Evolutionary conservation across 2,797 vertebrate genomes (phyloP).

Genomic region (Mormyrops boulengeri): DNA sequence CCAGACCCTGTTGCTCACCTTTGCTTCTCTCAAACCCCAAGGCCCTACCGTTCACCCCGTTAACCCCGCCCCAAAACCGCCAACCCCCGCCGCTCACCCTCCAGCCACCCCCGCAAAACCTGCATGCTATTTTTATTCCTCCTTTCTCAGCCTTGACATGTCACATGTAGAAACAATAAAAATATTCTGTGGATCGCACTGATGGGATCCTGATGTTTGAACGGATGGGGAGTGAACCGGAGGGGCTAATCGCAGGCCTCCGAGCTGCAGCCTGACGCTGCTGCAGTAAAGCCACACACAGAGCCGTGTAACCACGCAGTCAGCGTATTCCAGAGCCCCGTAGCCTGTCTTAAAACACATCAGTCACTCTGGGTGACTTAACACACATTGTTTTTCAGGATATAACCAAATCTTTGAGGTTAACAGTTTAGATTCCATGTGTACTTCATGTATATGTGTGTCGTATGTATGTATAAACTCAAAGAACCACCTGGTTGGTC

Average conservation of each 20-base stretch:
- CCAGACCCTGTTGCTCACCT: not conserved
- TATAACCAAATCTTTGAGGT: conserved; percentile 49
- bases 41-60: not conserved
- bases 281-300: conserved; percentile 27
- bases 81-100: not conserved
- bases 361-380: conserved; percentile 27
- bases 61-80: not conserved
- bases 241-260: not conserved
- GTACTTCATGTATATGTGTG: not conserved
- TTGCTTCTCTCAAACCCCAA: not conserved
- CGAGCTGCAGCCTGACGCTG: not conserved
- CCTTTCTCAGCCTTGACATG: conserved; percentile 38
- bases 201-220: conserved; percentile 37
- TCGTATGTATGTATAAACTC: not conserved
- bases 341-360: conserved; percentile 30
- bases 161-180: conserved; percentile 35
- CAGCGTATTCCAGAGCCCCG: conserved; percentile 17
- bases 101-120: conserved; percentile 32
- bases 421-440: conserved; percentile 40
- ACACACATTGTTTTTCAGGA: conserved; percentile 41
- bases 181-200: conserved; percentile 29
- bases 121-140: conserved; percentile 29
- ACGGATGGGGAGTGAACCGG: conserved; percentile 10
- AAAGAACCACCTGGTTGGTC: not conserved
- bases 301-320: conserved; percentile 18